These are phyloP conservation scores for Eupeodes latifasciatus DNA, from an alignment of 2,888 invertebrate genomes.

Conservation along the genomic window DNA sequence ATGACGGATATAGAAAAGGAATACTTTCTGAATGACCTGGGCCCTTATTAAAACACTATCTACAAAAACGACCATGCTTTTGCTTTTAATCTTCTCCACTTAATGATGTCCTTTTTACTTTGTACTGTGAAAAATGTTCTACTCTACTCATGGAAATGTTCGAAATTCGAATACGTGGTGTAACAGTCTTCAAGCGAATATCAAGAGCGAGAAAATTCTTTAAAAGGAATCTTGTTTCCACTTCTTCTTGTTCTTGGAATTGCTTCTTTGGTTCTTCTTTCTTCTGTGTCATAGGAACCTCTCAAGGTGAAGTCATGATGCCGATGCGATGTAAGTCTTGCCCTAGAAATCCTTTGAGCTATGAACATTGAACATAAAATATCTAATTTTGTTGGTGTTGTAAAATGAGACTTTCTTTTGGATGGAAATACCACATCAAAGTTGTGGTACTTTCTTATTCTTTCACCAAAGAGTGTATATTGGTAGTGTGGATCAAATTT, in stretches of 20 bases:
- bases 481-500: conserved; percentile 22
- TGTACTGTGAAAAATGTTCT: conserved; percentile 25
- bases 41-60: too few relatives aligned
- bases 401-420: neutral
- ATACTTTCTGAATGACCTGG: too few relatives aligned
- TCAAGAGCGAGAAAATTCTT: conserved; percentile 47
- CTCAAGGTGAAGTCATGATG: neutral
- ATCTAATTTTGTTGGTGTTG: neutral
- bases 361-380: too few relatives aligned
- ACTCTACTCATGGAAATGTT: neutral
- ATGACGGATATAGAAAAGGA: accelerated
- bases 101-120: conserved; percentile 9
- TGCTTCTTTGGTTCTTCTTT: neutral
- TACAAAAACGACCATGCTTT: neutral
- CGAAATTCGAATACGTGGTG: conserved; percentile 43
- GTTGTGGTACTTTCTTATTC: neutral
- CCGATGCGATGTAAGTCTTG: conserved; percentile 9
- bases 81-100: conserved; percentile 7
- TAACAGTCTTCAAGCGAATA: conserved; percentile 39
- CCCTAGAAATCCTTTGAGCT: conserved; percentile 22
- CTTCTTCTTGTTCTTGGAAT: conserved; percentile 17
- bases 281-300: conserved; percentile 23
- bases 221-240: conserved; percentile 44
- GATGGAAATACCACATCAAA: conserved; percentile 39
- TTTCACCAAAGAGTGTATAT: neutral